Percentiles rank a stretch among this genome's conserved stretches.
These are phyloP conservation scores for Eupsittula cactorum DNA, from an alignment of 2,113 vertebrate species.

Conservation along the genomic window DNA sequence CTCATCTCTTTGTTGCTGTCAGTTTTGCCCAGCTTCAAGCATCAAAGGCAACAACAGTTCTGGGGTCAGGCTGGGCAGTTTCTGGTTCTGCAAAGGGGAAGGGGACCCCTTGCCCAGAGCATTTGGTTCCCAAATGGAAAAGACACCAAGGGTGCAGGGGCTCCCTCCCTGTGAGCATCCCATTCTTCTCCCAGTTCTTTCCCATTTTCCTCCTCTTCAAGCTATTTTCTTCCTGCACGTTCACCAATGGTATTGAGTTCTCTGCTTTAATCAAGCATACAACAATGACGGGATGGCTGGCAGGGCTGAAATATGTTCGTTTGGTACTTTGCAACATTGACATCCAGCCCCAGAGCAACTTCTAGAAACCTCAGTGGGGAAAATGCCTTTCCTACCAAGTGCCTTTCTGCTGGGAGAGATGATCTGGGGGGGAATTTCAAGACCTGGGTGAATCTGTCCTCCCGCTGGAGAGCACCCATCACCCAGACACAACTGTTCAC, in stretches of 20 bases:
- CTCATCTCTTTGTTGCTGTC: not conserved
- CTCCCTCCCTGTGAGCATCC: not conserved
- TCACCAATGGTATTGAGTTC: accelerated
- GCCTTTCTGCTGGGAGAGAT: not conserved
- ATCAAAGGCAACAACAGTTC: accelerated
- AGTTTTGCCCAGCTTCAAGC: not conserved
- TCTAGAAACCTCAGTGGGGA: not conserved
- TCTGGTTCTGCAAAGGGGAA: not conserved
- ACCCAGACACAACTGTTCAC: accelerated
- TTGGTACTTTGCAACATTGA: not conserved
- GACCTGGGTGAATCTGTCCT: not conserved
- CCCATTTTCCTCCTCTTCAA: not conserved
- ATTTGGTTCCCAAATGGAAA: not conserved
- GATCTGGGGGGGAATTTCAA: not conserved
- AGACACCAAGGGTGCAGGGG: accelerated
- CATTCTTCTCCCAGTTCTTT: not conserved
- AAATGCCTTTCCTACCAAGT: not conserved
- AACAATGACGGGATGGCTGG: not conserved
- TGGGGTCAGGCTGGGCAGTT: not conserved
- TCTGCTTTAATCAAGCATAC: not conserved
- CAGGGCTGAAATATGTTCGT: not conserved
- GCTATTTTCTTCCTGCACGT: not conserved
- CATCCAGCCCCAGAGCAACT: not conserved
- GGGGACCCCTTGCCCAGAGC: accelerated
- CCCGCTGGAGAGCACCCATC: accelerated